These are phyloP conservation scores for Chondrilla cf. caribensis DNA, from an alignment of 37 sponge, comb jelly and placozoan genomes.

Conservation along the genomic window DNA sequence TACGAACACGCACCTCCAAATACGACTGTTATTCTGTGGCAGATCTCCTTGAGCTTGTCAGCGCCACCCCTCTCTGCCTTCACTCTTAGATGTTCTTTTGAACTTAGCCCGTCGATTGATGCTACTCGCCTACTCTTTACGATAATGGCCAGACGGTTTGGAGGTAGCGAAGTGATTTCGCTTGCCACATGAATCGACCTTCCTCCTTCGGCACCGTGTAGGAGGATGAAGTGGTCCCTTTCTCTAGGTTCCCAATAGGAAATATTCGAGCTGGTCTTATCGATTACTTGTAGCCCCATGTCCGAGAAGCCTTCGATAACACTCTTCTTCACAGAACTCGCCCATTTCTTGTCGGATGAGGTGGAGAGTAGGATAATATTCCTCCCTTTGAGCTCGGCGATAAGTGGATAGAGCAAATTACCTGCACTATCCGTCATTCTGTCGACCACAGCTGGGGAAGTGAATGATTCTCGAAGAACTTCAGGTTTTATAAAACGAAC, in stretches of 20 bases:
- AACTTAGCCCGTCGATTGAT: neutral
- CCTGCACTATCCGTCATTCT: no score
- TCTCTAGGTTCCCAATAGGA: conserved; percentile 7
- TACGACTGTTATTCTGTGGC: neutral
- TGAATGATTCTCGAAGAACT: no score
- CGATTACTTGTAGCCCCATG: neutral
- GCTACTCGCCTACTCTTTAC: neutral
- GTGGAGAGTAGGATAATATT: no score
- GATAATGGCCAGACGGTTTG: conserved; percentile 2
- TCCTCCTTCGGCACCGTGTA: neutral
- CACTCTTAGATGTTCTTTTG: conserved; percentile 1
- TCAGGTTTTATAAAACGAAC: no score
- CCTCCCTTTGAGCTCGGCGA: no score
- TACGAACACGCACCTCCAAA: conserved; percentile 22
- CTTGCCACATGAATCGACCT: neutral
- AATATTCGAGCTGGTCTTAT: neutral
- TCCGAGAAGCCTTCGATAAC: neutral
- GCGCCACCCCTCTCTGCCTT: neutral
- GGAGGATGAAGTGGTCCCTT: neutral
- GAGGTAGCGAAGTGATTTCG: neutral
- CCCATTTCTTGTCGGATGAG: no score
- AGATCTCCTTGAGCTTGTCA: neutral
- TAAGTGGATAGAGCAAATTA: no score
- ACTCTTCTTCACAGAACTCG: no score
- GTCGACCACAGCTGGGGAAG: no score